Percentiles rank a stretch among this genome's conserved stretches.
Conservation (phyloP, 2,797 vertebrate species). For the Syngnathus rostellatus region DNA sequence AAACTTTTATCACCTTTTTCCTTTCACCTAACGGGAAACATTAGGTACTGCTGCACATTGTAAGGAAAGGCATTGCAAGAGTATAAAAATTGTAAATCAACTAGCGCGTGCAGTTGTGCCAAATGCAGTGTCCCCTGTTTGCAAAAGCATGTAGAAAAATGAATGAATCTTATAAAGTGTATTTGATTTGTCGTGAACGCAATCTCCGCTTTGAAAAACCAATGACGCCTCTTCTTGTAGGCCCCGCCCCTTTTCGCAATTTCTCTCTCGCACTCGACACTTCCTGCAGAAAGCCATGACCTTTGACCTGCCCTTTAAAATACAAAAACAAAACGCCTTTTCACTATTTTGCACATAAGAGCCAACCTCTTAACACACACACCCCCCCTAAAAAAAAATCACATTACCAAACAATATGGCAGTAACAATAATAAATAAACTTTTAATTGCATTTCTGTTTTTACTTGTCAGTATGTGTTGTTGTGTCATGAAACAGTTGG, state of each 20-base stretch:
- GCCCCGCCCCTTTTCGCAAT: not conserved
- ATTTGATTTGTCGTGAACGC: slow-evolving; percentile 24
- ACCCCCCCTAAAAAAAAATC: slow-evolving; percentile 7
- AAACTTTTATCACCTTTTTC: slow-evolving; percentile 72
- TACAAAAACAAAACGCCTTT: not conserved
- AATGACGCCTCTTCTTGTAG: slow-evolving; percentile 32
- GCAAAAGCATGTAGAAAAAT: slow-evolving; percentile 81
- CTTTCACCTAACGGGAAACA: not conserved
- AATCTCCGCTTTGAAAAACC: slow-evolving; percentile 27
- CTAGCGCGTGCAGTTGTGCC: not conserved
- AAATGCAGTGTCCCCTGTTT: not conserved
- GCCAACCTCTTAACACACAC: slow-evolving; percentile 1
- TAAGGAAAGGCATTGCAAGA: not conserved
- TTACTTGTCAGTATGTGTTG: slow-evolving; percentile 9
- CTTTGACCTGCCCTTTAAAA: slow-evolving; percentile 1
- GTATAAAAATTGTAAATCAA: too few species aligned
- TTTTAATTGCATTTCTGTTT: slow-evolving; percentile 32
- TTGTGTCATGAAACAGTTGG: not conserved
- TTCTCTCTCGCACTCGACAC: not conserved
- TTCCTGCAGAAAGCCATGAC: not conserved
- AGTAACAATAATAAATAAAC: slow-evolving; percentile 42
- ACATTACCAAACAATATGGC: slow-evolving; percentile 41
- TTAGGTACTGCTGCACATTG: not conserved
- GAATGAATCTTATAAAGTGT: slow-evolving; percentile 78
- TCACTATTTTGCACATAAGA: slow-evolving; percentile 11